Evolutionary conservation across 2,797 vertebrate species (phyloP), one percentile per base, ranked within the genome.

Genomic region (Leptoclinus maculatus): DNA sequence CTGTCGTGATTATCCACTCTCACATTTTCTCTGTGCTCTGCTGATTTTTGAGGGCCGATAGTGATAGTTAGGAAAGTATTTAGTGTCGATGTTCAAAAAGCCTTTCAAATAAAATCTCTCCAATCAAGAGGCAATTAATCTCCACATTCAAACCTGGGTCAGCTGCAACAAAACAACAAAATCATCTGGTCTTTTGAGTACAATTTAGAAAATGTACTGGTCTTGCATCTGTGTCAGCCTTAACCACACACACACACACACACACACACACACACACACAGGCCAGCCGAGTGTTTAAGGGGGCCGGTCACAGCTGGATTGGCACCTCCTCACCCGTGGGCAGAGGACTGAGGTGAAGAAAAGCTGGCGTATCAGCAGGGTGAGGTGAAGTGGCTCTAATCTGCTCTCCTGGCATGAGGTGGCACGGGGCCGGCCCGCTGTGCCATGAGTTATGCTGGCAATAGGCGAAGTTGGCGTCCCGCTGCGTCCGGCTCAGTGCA

Each of bases 321-420:
- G 78, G 82, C 74, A 76, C 67, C 81, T 80, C 71, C 73, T 79
- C 72, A 76, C 77, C 87, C 32, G 2, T 29, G 60, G 78, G 72
- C 80, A 57, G 39, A 73, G 66, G 56, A 57, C 75, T 36, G 82
- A 72, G 83, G 76, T 81, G 86, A 66, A 78, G 79, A 76, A 84
- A 87, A 83, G 82, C 87, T 74, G 78, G 79, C 77, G 49, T 82
- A 71, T 77, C 82, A 83, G 78, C 84, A 43, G 83, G 85, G 67
- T 49, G 81, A 87, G 84, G 86, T 86, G 91, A 81, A 89, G 90
- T 87, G 92, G 81, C 59, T 92, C 87, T 92, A 90, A 91, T 92
- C 88, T 89, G 87, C 87, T 83, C 87, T 87, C 66, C 68, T 87
- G 88, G 87, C 90, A 88, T 87, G 76, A 84, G 78, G 84, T 82